Evolutionary conservation across 2,113 vertebrate species (phyloP).

Genomic region (Marcusenius ussheri): DNA sequence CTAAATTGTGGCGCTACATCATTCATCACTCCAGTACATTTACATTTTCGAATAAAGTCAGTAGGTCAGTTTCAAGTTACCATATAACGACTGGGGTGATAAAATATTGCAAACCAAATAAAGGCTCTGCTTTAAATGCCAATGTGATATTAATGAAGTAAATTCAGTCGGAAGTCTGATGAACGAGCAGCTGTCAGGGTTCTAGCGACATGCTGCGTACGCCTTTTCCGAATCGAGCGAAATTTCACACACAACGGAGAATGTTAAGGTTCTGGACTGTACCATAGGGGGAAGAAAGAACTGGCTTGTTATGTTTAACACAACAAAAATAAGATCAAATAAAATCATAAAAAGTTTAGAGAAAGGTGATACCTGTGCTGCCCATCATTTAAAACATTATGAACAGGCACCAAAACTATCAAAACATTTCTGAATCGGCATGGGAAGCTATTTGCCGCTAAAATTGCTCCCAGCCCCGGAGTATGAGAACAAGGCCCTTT

Average conservation of each 20-base stretch:
- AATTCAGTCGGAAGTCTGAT: conserved; percentile 25
- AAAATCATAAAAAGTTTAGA: conserved; percentile 5
- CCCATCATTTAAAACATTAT: conserved; percentile 33
- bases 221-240: background rate
- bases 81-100: background rate
- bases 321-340: conserved; percentile 13
- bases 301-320: background rate
- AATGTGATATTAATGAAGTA: conserved; percentile 21
- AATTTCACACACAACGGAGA: background rate
- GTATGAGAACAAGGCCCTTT: conserved; percentile 38
- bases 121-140: conserved; percentile 19
- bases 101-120: background rate
- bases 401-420: conserved; percentile 39
- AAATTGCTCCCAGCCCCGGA: conserved; percentile 24
- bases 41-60: background rate
- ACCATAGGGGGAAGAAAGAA: background rate
- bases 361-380: conserved; percentile 27
- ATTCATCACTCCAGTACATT: background rate
- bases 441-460: conserved; percentile 42
- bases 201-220: background rate
- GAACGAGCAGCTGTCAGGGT: background rate
- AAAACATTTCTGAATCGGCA: conserved; percentile 42
- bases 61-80: background rate
- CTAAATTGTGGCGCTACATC: background rate
- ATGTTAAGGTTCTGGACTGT: background rate